Evolutionary conservation across 64 coral and sea anemone genomes (phyloP).

Genomic region (Actinia tenebrosa): DNA sequence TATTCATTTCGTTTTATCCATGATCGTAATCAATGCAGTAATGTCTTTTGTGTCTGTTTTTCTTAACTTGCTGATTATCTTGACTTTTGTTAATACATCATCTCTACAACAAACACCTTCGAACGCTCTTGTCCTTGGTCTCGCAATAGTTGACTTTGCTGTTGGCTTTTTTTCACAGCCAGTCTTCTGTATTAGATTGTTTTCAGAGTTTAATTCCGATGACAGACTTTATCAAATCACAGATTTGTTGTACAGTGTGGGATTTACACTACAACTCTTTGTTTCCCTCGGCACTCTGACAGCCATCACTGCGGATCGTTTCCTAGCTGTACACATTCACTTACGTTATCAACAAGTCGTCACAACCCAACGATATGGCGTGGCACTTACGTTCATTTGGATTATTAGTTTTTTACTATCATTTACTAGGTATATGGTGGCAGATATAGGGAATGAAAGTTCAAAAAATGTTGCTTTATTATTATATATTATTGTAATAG

Average conservation of each 20-base stretch:
- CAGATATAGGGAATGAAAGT: neutral
- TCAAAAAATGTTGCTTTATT: neutral
- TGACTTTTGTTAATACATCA: neutral
- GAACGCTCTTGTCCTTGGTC: neutral
- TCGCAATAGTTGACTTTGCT: neutral
- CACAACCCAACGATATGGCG: neutral
- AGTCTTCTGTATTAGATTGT: neutral
- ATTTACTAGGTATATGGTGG: neutral
- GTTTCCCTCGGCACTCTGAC: neutral
- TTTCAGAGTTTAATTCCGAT: neutral
- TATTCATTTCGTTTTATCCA: neutral
- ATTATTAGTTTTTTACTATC: neutral
- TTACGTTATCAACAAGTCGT: neutral
- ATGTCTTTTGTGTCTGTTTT: neutral
- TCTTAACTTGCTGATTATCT: neutral
- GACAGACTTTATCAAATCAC: neutral
- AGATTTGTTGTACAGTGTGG: neutral
- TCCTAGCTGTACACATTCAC: neutral
- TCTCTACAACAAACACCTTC: neutral
- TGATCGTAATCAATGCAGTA: neutral
- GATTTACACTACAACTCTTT: neutral
- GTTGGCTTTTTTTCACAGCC: neutral
- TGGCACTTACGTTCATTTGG: neutral
- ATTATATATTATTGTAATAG: neutral
- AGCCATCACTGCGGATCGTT: neutral